Percentiles rank a stretch among this genome's conserved stretches.
Evolutionary conservation across 2,888 invertebrate species (phyloP).

Genomic region (Synanthedon tipuliformis): DNA sequence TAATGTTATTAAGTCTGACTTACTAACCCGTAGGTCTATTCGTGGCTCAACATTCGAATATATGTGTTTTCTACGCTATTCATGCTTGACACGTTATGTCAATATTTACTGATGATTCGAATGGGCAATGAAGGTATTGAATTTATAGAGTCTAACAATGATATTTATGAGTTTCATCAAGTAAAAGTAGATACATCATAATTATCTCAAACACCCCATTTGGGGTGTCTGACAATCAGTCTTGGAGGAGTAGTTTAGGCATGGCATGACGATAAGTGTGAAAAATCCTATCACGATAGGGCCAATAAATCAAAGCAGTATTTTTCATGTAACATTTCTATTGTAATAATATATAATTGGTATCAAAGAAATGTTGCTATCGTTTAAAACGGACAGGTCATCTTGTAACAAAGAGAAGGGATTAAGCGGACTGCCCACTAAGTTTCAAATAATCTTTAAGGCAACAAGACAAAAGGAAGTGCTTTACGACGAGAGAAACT

Average conservation of each 20-base stretch:
- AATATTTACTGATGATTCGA: slow-evolving; percentile 46
- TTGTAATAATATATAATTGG: too few species aligned
- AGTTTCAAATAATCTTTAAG: slow-evolving; percentile 44
- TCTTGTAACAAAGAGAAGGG: slow-evolving; percentile 28
- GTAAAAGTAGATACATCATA: too few species aligned
- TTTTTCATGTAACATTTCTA: too few species aligned
- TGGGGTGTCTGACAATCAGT: too few species aligned
- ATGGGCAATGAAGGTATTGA: not conserved
- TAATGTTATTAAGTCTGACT: slow-evolving; percentile 22
- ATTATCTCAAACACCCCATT: too few species aligned
- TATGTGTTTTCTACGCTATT: slow-evolving; percentile 32
- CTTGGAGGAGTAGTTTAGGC: too few species aligned
- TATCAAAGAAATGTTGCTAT: too few species aligned
- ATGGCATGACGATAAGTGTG: too few species aligned
- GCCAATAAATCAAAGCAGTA: too few species aligned
- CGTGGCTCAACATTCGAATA: slow-evolving; percentile 7
- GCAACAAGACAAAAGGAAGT: slow-evolving; percentile 42
- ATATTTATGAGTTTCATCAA: too few species aligned
- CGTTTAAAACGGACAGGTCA: slow-evolving; percentile 27
- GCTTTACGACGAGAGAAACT: slow-evolving; percentile 40
- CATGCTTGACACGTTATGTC: slow-evolving; percentile 34
- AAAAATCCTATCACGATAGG: too few species aligned
- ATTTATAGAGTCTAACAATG: not conserved
- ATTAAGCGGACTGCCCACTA: slow-evolving; percentile 37
- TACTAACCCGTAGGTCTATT: slow-evolving; percentile 42